These are phyloP conservation scores for Chromis chromis DNA, from an alignment of 2,797 vertebrate genomes.

Conservation along the genomic window DNA sequence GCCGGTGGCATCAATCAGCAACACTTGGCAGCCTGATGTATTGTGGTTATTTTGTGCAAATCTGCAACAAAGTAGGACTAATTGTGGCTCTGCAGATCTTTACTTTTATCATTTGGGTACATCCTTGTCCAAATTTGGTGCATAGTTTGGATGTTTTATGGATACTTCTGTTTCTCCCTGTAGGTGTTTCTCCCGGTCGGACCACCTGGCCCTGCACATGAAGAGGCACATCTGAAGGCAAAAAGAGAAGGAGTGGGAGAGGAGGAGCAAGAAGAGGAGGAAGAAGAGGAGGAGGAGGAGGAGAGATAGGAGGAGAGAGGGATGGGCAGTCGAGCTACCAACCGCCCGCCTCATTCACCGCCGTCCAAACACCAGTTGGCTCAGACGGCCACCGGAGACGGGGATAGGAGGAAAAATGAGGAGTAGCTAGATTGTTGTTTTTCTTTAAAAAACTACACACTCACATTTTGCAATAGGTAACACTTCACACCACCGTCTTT, in stretches of 20 bases:
- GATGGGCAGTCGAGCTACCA: conserved; percentile 71
- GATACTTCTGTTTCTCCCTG: conserved; percentile 17
- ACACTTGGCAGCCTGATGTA: conserved; percentile 12
- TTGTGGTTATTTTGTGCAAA: neutral
- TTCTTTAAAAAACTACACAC: conserved; percentile 81
- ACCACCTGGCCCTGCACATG: conserved; percentile 99
- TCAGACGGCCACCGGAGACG: conserved; percentile 54
- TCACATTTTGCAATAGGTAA: conserved; percentile 64
- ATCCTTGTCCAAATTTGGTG: neutral
- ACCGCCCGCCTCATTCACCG: conserved; percentile 73
- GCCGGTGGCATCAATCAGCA: conserved; percentile 15
- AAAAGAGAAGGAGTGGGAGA: conserved; percentile 34
- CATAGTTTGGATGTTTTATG: neutral
- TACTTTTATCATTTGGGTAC: neutral
- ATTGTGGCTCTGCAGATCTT: neutral
- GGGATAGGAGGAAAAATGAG: conserved; percentile 50
- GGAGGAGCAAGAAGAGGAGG: conserved; percentile 17
- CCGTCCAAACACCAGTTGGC: conserved; percentile 56
- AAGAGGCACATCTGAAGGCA: conserved; percentile 95
- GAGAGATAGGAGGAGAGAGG: conserved; percentile 58
- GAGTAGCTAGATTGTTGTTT: conserved; percentile 82
- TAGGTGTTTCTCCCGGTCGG: conserved; percentile 99
- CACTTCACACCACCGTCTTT: conserved; percentile 68
- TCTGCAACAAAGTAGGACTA: neutral
- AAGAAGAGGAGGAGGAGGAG: conserved; percentile 37